Evolutionary conservation across 2,888 invertebrate species (phyloP), one percentile per base, ranked within the genome.

Genomic region (Caenorhabditis angaria): DNA sequence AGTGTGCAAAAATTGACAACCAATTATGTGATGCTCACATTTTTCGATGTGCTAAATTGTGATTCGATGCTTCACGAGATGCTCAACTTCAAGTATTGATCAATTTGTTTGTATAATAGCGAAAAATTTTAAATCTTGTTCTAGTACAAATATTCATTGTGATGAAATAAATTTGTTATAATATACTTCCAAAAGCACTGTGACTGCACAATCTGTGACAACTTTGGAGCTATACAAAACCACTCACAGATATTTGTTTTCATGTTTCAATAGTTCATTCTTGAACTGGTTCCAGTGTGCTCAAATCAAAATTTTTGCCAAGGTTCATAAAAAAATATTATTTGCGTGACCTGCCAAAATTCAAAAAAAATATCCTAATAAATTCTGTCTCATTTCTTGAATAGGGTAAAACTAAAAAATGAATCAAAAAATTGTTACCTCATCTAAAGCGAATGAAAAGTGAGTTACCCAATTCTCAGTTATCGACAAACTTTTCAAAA

Each of bases 41-140:
- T 80, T 51, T 80, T 80, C 59, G 74, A 77, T 58, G 69, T 80
- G 29, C 56, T 73, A 61, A 73, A 80, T 51, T 76, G 73, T 69
- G 80, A 80, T 65, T 56, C 72, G 14, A 70, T 75, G 62, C 67
- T 75, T 22, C 65, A 68, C 24, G 77, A 77, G 35, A 71, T 74
- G 63, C 65, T 77, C 20, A 72, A 51, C 59, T 69, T 74, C 35
- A 66, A 66, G 28, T 74, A 74, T 51, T 71, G 60, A 61, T 59
- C 25, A 22, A n/a, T n/a, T n/a, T n/a, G n/a, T n/a, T n/a, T n/a
- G n/a, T n/a, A n/a, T n/a, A n/a, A n/a, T n/a, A n/a, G n/a, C n/a
- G n/a, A n/a, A n/a, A n/a, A n/a, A n/a, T n/a, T n/a, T n/a, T n/a
- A n/a, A n/a, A n/a, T n/a, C n/a, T n/a, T n/a, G n/a, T n/a, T n/a